Evolutionary conservation across 2,113 vertebrate species (phyloP).

Genomic region (Alligator sinensis): DNA sequence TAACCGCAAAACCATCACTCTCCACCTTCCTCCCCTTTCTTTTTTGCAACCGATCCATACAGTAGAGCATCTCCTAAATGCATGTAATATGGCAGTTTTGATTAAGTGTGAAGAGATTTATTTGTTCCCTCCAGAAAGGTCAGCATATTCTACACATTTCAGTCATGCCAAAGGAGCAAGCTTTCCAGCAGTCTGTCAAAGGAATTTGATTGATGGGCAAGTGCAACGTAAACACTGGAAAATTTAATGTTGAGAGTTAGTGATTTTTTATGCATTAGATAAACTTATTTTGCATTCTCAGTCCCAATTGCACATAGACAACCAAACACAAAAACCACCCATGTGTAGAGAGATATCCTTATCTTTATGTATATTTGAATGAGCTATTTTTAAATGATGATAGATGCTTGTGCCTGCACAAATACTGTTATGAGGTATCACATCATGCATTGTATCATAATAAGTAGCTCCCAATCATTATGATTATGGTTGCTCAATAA

Average conservation of each 20-base stretch:
- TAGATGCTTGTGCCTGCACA: background rate
- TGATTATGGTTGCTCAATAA: background rate
- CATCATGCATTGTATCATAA: background rate
- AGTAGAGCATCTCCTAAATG: background rate
- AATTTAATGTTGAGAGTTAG: background rate
- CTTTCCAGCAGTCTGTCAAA: constrained; percentile 39
- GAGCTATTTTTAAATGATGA: background rate
- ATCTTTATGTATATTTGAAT: background rate
- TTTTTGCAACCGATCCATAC: background rate
- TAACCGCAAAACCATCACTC: background rate
- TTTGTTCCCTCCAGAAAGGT: constrained; percentile 3
- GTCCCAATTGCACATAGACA: background rate
- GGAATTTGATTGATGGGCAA: constrained; percentile 24
- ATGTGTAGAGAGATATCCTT: background rate
- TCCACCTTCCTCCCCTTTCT: background rate
- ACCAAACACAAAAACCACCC: constrained; percentile 1
- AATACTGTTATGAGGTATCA: background rate
- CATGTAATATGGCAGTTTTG: background rate
- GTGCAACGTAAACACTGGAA: constrained; percentile 42
- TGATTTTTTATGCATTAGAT: constrained; percentile 39
- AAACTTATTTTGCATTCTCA: constrained; percentile 1
- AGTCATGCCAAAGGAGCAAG: background rate
- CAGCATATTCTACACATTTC: constrained; percentile 2
- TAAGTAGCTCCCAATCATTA: background rate
- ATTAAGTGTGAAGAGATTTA: background rate